phyloP scores from a whole-genome alignment of 1,140 invertebrate genomes.

The Drosophila varians region DNA sequence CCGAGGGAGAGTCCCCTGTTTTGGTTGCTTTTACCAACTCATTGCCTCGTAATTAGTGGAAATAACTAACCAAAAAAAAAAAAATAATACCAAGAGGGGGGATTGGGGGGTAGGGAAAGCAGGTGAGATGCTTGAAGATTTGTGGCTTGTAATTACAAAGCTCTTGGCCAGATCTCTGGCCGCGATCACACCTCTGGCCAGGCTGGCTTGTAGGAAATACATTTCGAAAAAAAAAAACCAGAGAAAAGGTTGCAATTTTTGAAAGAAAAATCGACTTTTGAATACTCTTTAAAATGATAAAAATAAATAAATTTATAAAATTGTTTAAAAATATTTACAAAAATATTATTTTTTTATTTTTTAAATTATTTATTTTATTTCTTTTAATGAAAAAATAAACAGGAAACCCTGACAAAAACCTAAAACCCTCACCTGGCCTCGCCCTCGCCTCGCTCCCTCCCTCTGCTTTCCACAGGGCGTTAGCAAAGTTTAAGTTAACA shows the following conservation, averaged over 20 bases:
- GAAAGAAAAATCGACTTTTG: background rate
- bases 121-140: constrained; percentile 15
- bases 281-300: background rate
- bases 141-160: constrained; percentile 59
- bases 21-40: constrained; percentile 68
- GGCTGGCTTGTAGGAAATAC: background rate
- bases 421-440: background rate
- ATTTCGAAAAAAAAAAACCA: background rate
- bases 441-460: background rate
- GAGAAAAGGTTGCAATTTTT: background rate
- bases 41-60: constrained; percentile 80
- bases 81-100: background rate
- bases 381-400: background rate
- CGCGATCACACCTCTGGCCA: constrained; percentile 29
- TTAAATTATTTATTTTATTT: too few relatives aligned
- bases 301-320: too few relatives aligned
- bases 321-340: too few relatives aligned
- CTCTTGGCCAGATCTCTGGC: constrained; percentile 9
- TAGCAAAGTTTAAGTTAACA: constrained; percentile 1
- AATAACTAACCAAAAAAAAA: constrained; percentile 68
- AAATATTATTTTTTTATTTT: too few relatives aligned
- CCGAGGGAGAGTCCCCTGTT: constrained; percentile 25
- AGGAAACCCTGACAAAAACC: background rate
- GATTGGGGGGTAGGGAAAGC: background rate
- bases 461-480: constrained; percentile 21